Conservation (phyloP, 2,888 invertebrate species). For the Agrochola lychnidis region DNA sequence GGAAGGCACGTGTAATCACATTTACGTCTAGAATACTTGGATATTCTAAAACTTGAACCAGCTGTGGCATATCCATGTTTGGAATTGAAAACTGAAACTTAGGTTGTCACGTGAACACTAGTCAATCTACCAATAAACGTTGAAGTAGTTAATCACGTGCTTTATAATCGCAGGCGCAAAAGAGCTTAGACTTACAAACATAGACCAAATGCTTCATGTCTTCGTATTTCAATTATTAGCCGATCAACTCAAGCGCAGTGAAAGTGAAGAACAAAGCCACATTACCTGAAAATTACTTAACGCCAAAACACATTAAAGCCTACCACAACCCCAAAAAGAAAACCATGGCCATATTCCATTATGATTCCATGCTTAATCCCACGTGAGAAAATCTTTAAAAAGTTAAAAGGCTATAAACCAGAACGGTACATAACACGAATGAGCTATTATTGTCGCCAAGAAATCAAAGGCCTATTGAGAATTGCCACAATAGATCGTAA, state of each 20-base stretch:
- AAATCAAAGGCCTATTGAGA: conserved; percentile 52
- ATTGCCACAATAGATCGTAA: conserved; percentile 61
- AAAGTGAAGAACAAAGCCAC: neutral
- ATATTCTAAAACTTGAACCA: conserved; percentile 2
- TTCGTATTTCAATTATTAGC: neutral
- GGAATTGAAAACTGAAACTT: conserved; percentile 17
- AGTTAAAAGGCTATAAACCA: conserved; percentile 32
- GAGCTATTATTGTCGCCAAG: conserved; percentile 40
- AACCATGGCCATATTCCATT: conserved; percentile 1
- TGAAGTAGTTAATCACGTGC: neutral
- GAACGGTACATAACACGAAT: conserved; percentile 32
- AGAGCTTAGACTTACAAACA: neutral
- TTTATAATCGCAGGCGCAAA: neutral
- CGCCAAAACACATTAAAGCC: neutral
- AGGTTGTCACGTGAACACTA: conserved; percentile 9
- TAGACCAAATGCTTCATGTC: neutral
- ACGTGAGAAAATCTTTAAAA: conserved; percentile 40
- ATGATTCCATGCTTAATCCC: neutral
- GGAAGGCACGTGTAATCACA: conserved; percentile 12
- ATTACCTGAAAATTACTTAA: conserved; percentile 1
- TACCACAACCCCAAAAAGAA: neutral
- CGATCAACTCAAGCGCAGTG: neutral
- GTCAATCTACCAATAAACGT: neutral
- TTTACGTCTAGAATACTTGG: conserved; percentile 1
- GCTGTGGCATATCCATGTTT: neutral